Percentiles rank a stretch among this genome's conserved stretches.
These are phyloP conservation scores for Pangasianodon gigas DNA, from an alignment of 2,113 vertebrate genomes.

Conservation along the genomic window DNA sequence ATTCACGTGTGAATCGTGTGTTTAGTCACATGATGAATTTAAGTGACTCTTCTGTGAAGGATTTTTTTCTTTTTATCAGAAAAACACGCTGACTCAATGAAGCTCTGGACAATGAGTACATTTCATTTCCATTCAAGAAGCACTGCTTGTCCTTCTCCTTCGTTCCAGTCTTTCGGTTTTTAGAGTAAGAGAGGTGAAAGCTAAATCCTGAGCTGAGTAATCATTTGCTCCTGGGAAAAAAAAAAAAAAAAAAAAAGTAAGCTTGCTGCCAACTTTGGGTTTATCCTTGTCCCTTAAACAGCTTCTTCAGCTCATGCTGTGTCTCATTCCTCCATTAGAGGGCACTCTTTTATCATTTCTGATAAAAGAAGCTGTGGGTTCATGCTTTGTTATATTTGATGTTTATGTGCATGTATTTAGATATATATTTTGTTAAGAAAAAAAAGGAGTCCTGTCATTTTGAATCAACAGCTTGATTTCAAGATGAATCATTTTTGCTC, in stretches of 20 bases:
- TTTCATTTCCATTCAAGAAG: not conserved
- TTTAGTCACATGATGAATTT: not conserved
- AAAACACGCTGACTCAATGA: not conserved
- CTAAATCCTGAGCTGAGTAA: not conserved
- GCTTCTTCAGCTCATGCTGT: not conserved
- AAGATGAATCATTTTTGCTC: not conserved
- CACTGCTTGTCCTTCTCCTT: not conserved
- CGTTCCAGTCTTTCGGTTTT: not conserved
- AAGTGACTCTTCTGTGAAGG: not conserved
- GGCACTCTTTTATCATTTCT: conserved; percentile 4
- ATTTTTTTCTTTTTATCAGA: not conserved
- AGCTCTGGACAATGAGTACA: not conserved
- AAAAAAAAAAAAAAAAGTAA: not conserved
- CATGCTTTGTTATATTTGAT: not conserved
- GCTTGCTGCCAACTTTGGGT: not conserved
- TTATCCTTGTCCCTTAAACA: not conserved
- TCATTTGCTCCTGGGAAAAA: not conserved
- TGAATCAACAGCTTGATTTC: not conserved
- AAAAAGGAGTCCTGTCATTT: not conserved
- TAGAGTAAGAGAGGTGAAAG: not conserved
- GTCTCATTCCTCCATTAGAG: conserved; percentile 28
- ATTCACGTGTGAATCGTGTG: not conserved
- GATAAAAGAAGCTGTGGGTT: not conserved
- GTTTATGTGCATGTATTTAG: not conserved
- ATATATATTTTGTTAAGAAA: not conserved